Conservation (phyloP, 2,113 vertebrate genomes). For the Rynchops niger region DNA sequence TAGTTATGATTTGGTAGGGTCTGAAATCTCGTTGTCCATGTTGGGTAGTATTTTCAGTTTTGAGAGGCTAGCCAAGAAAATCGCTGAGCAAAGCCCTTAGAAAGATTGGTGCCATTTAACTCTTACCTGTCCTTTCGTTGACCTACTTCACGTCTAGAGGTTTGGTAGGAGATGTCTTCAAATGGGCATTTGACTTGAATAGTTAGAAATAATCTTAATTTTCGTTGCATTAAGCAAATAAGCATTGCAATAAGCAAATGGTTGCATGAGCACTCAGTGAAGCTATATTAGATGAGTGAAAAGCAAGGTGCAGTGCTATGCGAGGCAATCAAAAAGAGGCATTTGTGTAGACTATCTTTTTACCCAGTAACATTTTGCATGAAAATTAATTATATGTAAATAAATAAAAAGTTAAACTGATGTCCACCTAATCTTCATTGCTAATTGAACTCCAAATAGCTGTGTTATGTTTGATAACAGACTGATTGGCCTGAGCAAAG, state of each 20-base stretch:
- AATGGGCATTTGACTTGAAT: background rate
- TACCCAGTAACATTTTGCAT: background rate
- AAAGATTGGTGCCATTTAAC: background rate
- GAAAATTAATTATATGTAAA: slow-evolving; percentile 8
- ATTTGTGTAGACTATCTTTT: background rate
- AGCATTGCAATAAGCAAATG: background rate
- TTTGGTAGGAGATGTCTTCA: background rate
- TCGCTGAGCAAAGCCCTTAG: background rate
- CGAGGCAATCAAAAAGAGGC: background rate
- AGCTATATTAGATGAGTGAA: background rate
- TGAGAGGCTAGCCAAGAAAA: background rate
- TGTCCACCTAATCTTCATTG: slow-evolving; percentile 1
- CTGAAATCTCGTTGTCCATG: background rate
- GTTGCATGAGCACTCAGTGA: background rate
- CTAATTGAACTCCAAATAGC: background rate
- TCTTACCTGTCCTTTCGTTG: background rate
- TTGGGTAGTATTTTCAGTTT: background rate
- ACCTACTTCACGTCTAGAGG: background rate
- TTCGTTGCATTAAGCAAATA: background rate
- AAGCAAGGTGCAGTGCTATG: background rate
- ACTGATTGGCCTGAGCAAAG: background rate
- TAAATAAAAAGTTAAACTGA: background rate
- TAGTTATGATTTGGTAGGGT: background rate
- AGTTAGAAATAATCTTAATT: background rate
- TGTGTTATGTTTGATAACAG: background rate